A percentile compares a stretch with the other conserved stretches of the same genome.
These are phyloP conservation scores for Gymnobelideus leadbeateri DNA, from an alignment of 2,113 vertebrate genomes.

Conservation along the genomic window DNA sequence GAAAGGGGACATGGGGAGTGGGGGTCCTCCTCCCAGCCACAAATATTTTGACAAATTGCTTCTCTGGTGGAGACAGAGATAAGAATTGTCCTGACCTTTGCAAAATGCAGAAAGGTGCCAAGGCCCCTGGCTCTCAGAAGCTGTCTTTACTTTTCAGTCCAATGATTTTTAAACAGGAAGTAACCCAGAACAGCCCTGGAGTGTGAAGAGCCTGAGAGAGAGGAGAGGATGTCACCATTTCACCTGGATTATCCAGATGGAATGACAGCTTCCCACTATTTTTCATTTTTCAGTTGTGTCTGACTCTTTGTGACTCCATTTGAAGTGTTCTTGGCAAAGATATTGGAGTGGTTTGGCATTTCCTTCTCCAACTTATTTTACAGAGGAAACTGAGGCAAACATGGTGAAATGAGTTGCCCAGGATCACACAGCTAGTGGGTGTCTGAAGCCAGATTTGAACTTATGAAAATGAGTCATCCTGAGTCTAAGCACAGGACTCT, in stretches of 20 bases:
- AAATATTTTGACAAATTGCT: conserved; percentile 12
- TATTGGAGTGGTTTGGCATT: background rate
- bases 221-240: background rate
- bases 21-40: background rate
- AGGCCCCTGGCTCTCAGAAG: background rate
- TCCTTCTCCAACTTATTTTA: background rate
- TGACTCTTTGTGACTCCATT: background rate
- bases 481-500: background rate
- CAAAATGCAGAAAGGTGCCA: background rate
- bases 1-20: background rate
- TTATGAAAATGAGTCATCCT: background rate
- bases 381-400: background rate
- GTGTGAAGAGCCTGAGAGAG: background rate
- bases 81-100: conserved; percentile 9
- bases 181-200: background rate
- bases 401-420: too few relatives aligned
- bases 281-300: background rate
- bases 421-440: too few relatives aligned
- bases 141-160: conserved; percentile 8
- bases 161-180: conserved; percentile 4
- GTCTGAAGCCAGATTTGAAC: background rate
- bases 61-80: conserved; percentile 1
- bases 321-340: background rate
- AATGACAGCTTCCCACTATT: background rate
- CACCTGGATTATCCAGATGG: background rate